These are phyloP conservation scores for Pogona vitticeps DNA, from an alignment of 2,113 vertebrate species.

Conservation along the genomic window DNA sequence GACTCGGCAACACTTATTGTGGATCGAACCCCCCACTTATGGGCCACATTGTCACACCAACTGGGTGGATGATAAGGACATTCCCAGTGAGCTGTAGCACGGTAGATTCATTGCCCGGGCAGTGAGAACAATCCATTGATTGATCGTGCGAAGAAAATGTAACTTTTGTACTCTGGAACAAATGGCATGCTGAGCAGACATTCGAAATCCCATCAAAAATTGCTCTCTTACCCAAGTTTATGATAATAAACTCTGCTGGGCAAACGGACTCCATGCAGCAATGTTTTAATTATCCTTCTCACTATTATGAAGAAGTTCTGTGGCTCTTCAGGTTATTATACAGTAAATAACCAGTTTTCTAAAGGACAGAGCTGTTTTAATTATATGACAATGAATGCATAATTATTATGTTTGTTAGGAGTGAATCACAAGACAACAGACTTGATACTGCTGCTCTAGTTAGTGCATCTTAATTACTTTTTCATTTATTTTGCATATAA, in stretches of 20 bases:
- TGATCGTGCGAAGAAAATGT: neutral
- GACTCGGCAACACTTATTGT: too few species aligned
- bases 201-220: slow-evolving; percentile 54
- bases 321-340: slow-evolving; percentile 85
- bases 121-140: neutral
- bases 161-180: neutral
- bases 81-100: neutral
- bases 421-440: slow-evolving; percentile 87
- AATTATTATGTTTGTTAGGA: slow-evolving; percentile 89
- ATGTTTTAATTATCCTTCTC: slow-evolving; percentile 83
- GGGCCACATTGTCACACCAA: neutral
- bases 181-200: slow-evolving; percentile 22
- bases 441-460: slow-evolving; percentile 86
- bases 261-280: slow-evolving; percentile 72
- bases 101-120: neutral
- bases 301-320: slow-evolving; percentile 83
- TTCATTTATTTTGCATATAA: slow-evolving; percentile 91
- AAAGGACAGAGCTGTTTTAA: slow-evolving; percentile 89
- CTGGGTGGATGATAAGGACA: neutral
- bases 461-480: slow-evolving; percentile 90
- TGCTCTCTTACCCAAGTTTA: slow-evolving; percentile 66
- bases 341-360: slow-evolving; percentile 86
- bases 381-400: slow-evolving; percentile 90
- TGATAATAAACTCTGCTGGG: slow-evolving; percentile 75
- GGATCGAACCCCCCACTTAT: fast-evolving